These are phyloP conservation scores for Chaetodon trifasciatus DNA, from an alignment of 2,797 vertebrate species.

Conservation along the genomic window DNA sequence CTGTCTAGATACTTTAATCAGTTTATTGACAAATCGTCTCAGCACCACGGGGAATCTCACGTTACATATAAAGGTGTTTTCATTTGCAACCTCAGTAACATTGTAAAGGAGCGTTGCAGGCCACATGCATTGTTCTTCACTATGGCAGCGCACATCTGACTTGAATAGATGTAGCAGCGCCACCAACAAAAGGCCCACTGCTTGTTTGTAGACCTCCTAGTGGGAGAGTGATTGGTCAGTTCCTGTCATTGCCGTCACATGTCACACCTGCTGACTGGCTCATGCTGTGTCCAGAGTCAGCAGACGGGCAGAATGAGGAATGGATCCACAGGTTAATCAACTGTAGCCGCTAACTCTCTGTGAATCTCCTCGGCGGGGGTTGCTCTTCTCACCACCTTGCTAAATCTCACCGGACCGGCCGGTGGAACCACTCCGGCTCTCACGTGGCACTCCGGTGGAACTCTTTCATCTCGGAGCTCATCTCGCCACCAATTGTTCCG, in stretches of 20 bases:
- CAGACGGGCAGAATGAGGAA: conserved; percentile 48
- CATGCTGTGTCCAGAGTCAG: conserved; percentile 67
- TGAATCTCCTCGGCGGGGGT: conserved; percentile 30
- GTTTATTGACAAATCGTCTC: neutral
- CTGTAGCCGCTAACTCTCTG: conserved; percentile 24
- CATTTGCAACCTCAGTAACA: conserved; percentile 13
- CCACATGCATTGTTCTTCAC: conserved; percentile 44
- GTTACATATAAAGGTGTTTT: conserved; percentile 21
- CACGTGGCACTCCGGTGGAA: conserved; percentile 58
- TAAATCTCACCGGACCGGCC: conserved; percentile 10
- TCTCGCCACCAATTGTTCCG: conserved; percentile 53
- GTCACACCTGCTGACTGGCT: conserved; percentile 79
- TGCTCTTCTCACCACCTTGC: conserved; percentile 53
- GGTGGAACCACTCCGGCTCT: conserved; percentile 57
- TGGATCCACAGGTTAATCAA: conserved; percentile 53
- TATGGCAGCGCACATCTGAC: conserved; percentile 51
- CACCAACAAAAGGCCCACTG: conserved; percentile 73
- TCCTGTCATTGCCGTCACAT: conserved; percentile 72
- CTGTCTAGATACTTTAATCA: neutral
- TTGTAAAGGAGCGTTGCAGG: conserved; percentile 11
- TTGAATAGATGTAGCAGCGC: conserved; percentile 47
- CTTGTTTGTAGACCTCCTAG: conserved; percentile 72
- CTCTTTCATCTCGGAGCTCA: conserved; percentile 67
- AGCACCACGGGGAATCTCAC: neutral
- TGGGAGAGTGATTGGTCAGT: conserved; percentile 80